Conservation (phyloP, 2,113 vertebrate species). For the Anthoscopus minutus region DNA sequence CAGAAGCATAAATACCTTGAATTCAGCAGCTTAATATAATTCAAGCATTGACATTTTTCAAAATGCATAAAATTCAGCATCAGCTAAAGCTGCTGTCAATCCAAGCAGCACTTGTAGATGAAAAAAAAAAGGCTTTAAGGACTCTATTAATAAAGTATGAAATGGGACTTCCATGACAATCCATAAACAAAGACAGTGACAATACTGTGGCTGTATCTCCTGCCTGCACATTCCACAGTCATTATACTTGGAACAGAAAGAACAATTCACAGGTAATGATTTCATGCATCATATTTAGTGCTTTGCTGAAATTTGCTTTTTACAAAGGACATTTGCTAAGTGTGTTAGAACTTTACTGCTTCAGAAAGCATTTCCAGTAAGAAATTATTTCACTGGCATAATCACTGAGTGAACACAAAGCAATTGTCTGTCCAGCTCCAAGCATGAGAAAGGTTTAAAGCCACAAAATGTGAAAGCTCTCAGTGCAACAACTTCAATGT, state of each 20-base stretch:
- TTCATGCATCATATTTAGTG: constrained; percentile 14
- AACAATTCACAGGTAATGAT: constrained; percentile 28
- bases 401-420: not conserved
- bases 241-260: not conserved
- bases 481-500: not conserved
- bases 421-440: not conserved
- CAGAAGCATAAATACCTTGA: not conserved
- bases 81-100: constrained; percentile 60
- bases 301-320: constrained; percentile 24
- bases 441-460: not conserved
- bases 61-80: constrained; percentile 50
- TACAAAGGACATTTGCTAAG: constrained; percentile 8
- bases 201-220: constrained; percentile 1
- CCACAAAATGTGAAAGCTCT: not conserved
- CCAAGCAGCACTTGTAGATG: constrained; percentile 1
- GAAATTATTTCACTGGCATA: constrained; percentile 10
- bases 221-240: not conserved
- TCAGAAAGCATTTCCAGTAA: constrained; percentile 34
- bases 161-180: constrained; percentile 43
- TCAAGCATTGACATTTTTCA: constrained; percentile 59
- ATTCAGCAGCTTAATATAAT: constrained; percentile 50
- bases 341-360: constrained; percentile 11
- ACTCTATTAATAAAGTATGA: constrained; percentile 60
- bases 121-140: constrained; percentile 34
- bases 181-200: constrained; percentile 40